These are phyloP conservation scores for Drosophila borealis DNA, from an alignment of 2,888 invertebrate species.

Conservation along the genomic window DNA sequence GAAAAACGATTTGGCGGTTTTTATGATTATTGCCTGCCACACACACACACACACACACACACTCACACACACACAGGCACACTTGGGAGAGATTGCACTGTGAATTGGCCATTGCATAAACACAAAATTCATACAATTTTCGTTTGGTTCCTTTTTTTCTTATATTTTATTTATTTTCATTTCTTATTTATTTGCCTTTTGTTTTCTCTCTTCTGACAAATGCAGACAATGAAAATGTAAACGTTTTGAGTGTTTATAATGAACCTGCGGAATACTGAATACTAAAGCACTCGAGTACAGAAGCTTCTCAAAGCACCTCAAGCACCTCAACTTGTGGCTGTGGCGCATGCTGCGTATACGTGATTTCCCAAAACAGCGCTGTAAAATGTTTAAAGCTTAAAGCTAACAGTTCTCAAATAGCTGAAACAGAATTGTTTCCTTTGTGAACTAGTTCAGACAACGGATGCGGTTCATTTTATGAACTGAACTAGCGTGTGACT, in stretches of 20 bases:
- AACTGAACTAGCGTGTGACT: too few species aligned
- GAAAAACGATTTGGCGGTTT: conserved; percentile 72
- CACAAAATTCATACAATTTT: conserved; percentile 57
- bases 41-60: conserved; percentile 30
- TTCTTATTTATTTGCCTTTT: conserved; percentile 1
- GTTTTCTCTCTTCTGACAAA: conserved; percentile 21
- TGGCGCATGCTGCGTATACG: conserved; percentile 43
- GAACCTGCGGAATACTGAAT: conserved; percentile 28
- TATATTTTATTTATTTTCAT: conserved; percentile 15
- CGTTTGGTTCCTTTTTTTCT: conserved; percentile 29
- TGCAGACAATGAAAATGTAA: conserved; percentile 57
- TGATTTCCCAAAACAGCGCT: conserved; percentile 20
- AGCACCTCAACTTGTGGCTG: background rate
- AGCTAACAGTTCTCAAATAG: background rate
- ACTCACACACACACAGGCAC: conserved; percentile 2
- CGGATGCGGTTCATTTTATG: too few species aligned
- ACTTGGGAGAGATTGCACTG: conserved; percentile 69
- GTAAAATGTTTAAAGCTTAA: conserved; percentile 4
- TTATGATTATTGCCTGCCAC: conserved; percentile 72
- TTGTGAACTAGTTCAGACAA: background rate
- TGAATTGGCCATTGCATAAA: conserved; percentile 67
- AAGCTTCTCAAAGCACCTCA: background rate
- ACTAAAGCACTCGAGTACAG: background rate
- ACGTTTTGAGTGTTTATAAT: conserved; percentile 52
- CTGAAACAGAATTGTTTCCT: background rate